These are phyloP conservation scores for Cheumatopsyche charites DNA, from an alignment of 1,140 invertebrate genomes.

Conservation along the genomic window DNA sequence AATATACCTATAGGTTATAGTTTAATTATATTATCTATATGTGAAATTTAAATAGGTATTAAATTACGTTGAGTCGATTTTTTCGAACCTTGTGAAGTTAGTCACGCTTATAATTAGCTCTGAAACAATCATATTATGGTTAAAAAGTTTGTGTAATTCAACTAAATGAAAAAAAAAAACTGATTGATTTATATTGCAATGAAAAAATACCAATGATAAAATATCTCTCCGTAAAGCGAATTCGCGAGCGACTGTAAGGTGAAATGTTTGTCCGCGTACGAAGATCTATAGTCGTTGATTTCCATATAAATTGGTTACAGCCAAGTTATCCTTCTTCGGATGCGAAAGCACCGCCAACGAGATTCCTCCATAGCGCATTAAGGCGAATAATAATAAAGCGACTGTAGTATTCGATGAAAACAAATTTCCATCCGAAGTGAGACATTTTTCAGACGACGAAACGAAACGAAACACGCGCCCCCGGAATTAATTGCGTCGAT, in stretches of 20 bases:
- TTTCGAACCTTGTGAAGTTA: too few relatives aligned
- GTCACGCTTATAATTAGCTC: too few relatives aligned
- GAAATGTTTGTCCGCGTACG: constrained; percentile 15
- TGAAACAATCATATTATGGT: too few relatives aligned
- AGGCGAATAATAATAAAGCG: not conserved
- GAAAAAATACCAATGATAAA: too few relatives aligned
- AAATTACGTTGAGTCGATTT: too few relatives aligned
- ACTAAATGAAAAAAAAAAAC: too few relatives aligned
- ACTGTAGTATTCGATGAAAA: constrained; percentile 4
- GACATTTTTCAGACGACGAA: constrained; percentile 12
- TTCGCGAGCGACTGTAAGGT: constrained; percentile 9
- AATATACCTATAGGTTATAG: too few relatives aligned
- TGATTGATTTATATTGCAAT: too few relatives aligned
- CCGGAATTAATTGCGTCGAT: constrained; percentile 11
- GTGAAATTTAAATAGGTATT: too few relatives aligned
- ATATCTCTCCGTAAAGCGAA: too few relatives aligned
- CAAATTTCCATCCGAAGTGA: constrained; percentile 23
- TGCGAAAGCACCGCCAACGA: not conserved
- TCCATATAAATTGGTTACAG: constrained; percentile 40
- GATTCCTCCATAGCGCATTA: constrained; percentile 5
- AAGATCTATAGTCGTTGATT: constrained; percentile 34
- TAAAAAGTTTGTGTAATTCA: too few relatives aligned
- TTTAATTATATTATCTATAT: too few relatives aligned
- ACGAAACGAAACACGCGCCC: not conserved
- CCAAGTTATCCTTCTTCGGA: constrained; percentile 23